Conservation (phyloP, 2,113 vertebrate genomes). For the Phalacrocorax pelagicus region DNA sequence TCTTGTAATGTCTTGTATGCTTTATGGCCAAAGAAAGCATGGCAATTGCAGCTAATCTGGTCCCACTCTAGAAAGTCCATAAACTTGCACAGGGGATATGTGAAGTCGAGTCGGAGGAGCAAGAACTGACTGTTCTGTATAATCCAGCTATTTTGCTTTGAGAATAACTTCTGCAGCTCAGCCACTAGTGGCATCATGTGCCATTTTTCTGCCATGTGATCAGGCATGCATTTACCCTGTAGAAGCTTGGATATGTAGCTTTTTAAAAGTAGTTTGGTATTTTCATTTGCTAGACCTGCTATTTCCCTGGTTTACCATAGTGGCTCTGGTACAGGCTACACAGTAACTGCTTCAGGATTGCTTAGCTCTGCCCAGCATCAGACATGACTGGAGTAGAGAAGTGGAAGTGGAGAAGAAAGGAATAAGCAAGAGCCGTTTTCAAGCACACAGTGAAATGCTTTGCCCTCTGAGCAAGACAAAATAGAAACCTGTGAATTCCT, state of each 20-base stretch:
- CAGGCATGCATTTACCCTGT: not conserved
- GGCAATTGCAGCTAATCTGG: not conserved
- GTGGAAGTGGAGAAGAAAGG: not conserved
- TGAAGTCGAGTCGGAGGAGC: not conserved
- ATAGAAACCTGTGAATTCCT: constrained; percentile 15
- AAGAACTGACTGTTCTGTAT: not conserved
- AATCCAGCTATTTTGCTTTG: not conserved
- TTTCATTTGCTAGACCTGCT: not conserved
- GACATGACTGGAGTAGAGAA: not conserved
- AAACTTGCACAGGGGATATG: not conserved
- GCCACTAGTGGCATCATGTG: not conserved
- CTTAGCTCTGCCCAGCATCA: not conserved
- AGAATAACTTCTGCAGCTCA: not conserved
- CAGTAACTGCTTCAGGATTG: not conserved
- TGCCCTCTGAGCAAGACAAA: not conserved
- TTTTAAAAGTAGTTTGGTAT: not conserved
- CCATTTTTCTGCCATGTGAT: not conserved
- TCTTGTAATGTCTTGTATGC: not conserved
- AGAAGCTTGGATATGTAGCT: not conserved
- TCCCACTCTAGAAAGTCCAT: not conserved
- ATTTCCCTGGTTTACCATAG: not conserved
- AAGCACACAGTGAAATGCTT: not conserved
- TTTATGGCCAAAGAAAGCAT: not conserved
- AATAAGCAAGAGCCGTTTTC: not conserved
- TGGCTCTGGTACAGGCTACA: not conserved